Percentiles rank a stretch among this genome's conserved stretches.
Evolutionary conservation across 1,140 invertebrate species (phyloP).

Genomic region (Drosophila cardini): DNA sequence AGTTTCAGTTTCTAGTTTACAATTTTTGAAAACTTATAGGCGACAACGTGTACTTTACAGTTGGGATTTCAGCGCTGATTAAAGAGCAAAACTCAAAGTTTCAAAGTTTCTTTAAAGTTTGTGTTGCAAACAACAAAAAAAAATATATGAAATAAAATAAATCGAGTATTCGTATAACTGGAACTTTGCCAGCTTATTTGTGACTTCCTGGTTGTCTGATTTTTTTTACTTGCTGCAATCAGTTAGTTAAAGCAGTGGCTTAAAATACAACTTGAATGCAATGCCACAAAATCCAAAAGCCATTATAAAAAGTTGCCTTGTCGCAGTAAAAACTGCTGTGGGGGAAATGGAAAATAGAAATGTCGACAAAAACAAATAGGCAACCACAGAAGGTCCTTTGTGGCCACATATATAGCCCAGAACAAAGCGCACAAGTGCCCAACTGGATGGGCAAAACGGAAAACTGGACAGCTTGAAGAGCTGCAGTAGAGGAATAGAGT

Average conservation of each 20-base stretch:
- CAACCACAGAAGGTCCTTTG: slow-evolving; percentile 67
- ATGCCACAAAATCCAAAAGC: slow-evolving; percentile 67
- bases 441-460: slow-evolving; percentile 23
- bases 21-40: slow-evolving; percentile 40
- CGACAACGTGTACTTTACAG: slow-evolving; percentile 13
- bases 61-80: slow-evolving; percentile 12
- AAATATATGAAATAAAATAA: not conserved
- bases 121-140: too few species aligned
- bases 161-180: not conserved
- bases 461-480: slow-evolving; percentile 1
- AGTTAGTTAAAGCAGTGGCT: slow-evolving; percentile 31
- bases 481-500: not conserved
- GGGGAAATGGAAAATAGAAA: slow-evolving; percentile 61
- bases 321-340: slow-evolving; percentile 15
- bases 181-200: slow-evolving; percentile 25
- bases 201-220: slow-evolving; percentile 27
- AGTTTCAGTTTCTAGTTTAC: slow-evolving; percentile 46
- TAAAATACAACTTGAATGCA: slow-evolving; percentile 25
- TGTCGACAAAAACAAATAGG: slow-evolving; percentile 28
- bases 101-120: slow-evolving; percentile 9
- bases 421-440: slow-evolving; percentile 47
- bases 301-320: slow-evolving; percentile 60
- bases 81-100: slow-evolving; percentile 3
- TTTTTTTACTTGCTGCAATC: slow-evolving; percentile 17
- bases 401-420: slow-evolving; percentile 61